phyloP scores from a whole-genome alignment of 2,888 invertebrate genomes.

The Cryptus viduatorius region DNA sequence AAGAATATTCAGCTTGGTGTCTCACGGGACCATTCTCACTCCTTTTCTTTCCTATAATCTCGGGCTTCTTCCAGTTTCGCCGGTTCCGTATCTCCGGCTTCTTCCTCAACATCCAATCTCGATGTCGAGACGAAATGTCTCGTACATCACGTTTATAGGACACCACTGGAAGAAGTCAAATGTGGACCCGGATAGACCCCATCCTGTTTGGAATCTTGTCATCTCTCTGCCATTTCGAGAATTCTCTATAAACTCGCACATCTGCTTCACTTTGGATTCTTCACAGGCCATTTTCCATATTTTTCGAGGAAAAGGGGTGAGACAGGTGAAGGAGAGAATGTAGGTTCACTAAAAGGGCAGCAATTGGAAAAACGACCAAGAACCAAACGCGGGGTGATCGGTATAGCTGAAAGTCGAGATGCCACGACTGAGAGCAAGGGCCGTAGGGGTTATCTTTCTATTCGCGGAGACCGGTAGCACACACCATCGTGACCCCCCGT shows the following conservation, averaged over 20 bases:
- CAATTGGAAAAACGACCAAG: slow-evolving; percentile 1
- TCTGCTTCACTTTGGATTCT: slow-evolving; percentile 80
- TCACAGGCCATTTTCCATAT: slow-evolving; percentile 81
- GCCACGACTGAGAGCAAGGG: slow-evolving; percentile 26
- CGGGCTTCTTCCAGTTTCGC: slow-evolving; percentile 5
- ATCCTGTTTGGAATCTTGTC: slow-evolving; percentile 26
- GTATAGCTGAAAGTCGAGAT: slow-evolving; percentile 12
- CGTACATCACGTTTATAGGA: slow-evolving; percentile 80
- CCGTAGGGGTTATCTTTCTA: slow-evolving; percentile 19
- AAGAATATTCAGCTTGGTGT: slow-evolving; percentile 21
- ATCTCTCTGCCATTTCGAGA: slow-evolving; percentile 22
- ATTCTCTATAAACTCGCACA: slow-evolving; percentile 70
- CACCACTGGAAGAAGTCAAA: slow-evolving; percentile 73
- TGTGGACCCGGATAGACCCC: slow-evolving; percentile 67
- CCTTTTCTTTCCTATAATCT: neutral
- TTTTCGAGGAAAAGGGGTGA: slow-evolving; percentile 71
- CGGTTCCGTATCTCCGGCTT: slow-evolving; percentile 1
- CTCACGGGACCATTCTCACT: slow-evolving; percentile 44
- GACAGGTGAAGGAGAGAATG: slow-evolving; percentile 66
- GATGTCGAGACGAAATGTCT: slow-evolving; percentile 74
- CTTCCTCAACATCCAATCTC: slow-evolving; percentile 69
- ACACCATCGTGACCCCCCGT: slow-evolving; percentile 31
- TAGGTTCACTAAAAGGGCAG: slow-evolving; percentile 67
- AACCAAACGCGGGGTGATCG: neutral
- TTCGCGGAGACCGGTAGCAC: slow-evolving; percentile 4